Evolutionary conservation across 2,113 vertebrate species (phyloP).

Genomic region (Noturus placidus): DNA sequence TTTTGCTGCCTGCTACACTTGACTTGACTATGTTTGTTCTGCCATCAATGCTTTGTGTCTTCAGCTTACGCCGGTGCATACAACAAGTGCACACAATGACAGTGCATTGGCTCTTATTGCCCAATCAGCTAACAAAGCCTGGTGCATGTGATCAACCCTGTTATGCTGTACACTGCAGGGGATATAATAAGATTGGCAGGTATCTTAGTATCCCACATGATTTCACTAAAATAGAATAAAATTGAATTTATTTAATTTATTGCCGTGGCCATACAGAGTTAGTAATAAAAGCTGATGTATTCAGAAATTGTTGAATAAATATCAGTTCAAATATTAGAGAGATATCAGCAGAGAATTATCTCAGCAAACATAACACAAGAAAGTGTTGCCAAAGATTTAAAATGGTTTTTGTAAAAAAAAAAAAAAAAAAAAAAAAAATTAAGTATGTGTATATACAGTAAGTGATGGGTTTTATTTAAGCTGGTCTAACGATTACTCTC

Average conservation of each 20-base stretch:
- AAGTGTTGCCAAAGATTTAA: not conserved
- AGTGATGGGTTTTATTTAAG: not conserved
- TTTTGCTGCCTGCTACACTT: slow-evolving; percentile 3
- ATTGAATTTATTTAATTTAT: not conserved
- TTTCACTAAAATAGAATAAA: not conserved
- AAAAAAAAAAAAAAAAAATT: too few species aligned
- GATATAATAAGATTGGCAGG: not conserved
- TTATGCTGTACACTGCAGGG: slow-evolving; percentile 61
- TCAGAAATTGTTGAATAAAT: not conserved
- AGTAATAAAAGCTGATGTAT: not conserved
- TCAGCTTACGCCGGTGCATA: slow-evolving; percentile 38
- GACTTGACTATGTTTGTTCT: not conserved
- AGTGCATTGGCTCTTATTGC: not conserved
- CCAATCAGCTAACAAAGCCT: slow-evolving; percentile 67
- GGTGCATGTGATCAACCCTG: slow-evolving; percentile 62
- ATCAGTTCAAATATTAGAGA: not conserved
- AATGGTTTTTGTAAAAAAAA: too few species aligned
- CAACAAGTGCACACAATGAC: slow-evolving; percentile 17
- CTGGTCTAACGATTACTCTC: not conserved
- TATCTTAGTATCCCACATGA: not conserved
- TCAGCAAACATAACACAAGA: not conserved
- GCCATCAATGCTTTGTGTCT: slow-evolving; percentile 45
- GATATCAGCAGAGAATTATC: not conserved
- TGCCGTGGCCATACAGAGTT: not conserved
- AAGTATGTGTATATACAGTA: not conserved